Conservation (phyloP, 2,113 vertebrate species). For the Paramisgurnus dabryanus region DNA sequence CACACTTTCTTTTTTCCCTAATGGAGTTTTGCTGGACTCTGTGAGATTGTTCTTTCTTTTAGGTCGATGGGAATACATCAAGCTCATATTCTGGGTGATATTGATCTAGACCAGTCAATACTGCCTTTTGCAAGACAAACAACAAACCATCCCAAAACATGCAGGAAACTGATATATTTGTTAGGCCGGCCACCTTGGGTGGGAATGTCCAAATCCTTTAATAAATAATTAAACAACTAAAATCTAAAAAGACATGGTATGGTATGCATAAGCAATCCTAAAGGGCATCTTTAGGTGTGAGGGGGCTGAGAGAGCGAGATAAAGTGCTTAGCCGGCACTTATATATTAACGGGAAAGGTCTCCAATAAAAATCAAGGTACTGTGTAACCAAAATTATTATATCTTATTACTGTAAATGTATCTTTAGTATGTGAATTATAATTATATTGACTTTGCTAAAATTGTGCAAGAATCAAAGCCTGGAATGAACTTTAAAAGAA, state of each 20-base stretch:
- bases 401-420: not conserved
- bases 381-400: not conserved
- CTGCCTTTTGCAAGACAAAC: constrained; percentile 23
- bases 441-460: not conserved
- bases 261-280: constrained; percentile 9
- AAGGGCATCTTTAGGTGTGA: not conserved
- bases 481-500: not conserved
- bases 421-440: not conserved
- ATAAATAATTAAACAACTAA: constrained; percentile 25
- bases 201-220: not conserved
- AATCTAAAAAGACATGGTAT: not conserved
- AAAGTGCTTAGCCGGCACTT: not conserved
- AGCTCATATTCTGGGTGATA: constrained; percentile 48
- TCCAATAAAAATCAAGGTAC: not conserved
- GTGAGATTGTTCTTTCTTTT: constrained; percentile 56
- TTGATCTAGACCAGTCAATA: constrained; percentile 47
- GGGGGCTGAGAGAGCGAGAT: too few species aligned
- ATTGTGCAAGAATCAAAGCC: not conserved
- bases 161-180: constrained; percentile 28
- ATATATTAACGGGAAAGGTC: not conserved
- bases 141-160: constrained; percentile 29
- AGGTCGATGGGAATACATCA: constrained; percentile 57
- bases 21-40: constrained; percentile 64
- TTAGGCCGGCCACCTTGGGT: not conserved
- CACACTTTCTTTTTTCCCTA: constrained; percentile 52